phyloP scores from a whole-genome alignment of 1,140 invertebrate genomes.

The Apolygus lucorum region DNA sequence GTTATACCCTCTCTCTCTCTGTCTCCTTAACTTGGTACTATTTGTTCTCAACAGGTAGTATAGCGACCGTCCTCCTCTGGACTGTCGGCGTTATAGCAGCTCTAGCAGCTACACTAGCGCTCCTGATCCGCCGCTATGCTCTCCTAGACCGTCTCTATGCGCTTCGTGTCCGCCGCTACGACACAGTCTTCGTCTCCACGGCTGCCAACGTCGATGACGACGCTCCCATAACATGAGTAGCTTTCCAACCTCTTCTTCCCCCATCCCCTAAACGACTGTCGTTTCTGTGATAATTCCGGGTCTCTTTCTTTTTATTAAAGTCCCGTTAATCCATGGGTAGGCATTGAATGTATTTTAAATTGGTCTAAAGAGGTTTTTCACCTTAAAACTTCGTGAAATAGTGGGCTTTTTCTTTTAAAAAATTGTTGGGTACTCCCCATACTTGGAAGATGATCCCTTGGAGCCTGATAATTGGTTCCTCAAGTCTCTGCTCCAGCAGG shows the following conservation, averaged over 20 bases:
- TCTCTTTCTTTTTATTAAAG: background rate
- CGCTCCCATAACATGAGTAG: conserved; percentile 13
- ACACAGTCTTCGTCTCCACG: conserved; percentile 19
- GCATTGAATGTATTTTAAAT: no score
- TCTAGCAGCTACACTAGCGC: background rate
- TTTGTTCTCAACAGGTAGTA: background rate
- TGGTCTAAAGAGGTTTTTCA: no score
- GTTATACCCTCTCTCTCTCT: background rate
- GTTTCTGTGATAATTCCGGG: conserved; percentile 4
- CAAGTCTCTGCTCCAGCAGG: no score
- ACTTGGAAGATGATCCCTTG: no score
- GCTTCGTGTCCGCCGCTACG: conserved; percentile 11
- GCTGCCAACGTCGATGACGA: conserved; percentile 16
- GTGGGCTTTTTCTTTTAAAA: no score
- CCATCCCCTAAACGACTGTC: conserved; percentile 9
- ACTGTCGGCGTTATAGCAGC: background rate
- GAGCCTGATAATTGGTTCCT: no score
- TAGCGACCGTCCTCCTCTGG: background rate
- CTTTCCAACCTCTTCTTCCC: background rate
- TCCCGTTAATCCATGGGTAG: background rate
- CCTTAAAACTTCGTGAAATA: no score
- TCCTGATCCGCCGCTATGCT: background rate
- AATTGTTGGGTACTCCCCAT: no score
- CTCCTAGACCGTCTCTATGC: conserved; percentile 12
- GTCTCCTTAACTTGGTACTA: background rate